A percentile compares a stretch with the other conserved stretches of the same genome.
These are phyloP conservation scores for Coelopa pilipes DNA, from an alignment of 2,888 invertebrate genomes.

Conservation along the genomic window DNA sequence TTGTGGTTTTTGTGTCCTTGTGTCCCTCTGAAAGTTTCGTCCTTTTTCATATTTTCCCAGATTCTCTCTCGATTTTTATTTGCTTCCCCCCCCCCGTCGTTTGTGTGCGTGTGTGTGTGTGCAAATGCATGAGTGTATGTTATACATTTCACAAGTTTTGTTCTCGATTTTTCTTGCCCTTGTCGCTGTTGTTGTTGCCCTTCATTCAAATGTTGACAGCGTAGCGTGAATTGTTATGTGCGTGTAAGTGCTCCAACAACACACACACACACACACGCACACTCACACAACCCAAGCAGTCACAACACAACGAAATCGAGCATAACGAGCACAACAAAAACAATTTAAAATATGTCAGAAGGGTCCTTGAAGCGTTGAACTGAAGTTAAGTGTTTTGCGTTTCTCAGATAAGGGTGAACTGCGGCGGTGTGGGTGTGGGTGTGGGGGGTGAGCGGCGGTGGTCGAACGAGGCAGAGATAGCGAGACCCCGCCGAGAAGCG, in stretches of 20 bases:
- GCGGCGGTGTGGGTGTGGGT: not conserved
- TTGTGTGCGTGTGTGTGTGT: not conserved
- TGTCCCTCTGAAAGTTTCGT: conserved; percentile 2
- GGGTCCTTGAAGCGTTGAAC: conserved; percentile 14
- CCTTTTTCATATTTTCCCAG: not conserved
- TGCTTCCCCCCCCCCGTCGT: not conserved
- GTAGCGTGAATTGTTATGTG: not conserved
- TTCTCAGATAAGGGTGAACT: no score
- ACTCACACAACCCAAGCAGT: no score
- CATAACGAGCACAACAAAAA: conserved; percentile 11
- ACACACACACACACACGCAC: no score
- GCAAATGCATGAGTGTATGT: not conserved
- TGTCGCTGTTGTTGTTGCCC: not conserved
- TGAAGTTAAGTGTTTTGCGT: conserved; percentile 5
- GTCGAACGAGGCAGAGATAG: no score
- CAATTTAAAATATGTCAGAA: conserved; percentile 18
- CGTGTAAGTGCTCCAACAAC: not conserved
- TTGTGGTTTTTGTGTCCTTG: conserved; percentile 15
- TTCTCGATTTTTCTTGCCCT: not conserved
- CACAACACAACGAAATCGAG: not conserved
- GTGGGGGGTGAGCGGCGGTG: not conserved
- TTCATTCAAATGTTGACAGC: not conserved
- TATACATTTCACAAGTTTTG: not conserved
- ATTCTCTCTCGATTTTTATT: not conserved
- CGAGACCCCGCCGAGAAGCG: not conserved